Evolutionary conservation across 2,113 vertebrate species (phyloP), one percentile per base, ranked within the genome.

Genomic region (Odontophorus gujanensis): DNA sequence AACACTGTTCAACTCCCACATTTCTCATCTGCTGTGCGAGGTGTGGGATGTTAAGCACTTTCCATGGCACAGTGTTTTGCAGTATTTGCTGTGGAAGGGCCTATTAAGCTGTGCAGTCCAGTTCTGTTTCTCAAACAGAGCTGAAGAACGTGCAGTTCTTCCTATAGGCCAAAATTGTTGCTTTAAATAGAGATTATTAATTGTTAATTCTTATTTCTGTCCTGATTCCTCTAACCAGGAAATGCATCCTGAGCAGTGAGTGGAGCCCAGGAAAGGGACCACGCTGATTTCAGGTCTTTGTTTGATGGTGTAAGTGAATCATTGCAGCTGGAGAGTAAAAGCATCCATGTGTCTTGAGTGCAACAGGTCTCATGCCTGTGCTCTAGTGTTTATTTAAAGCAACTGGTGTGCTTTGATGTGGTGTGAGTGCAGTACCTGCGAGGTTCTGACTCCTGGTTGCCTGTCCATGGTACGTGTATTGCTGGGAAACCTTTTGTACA

Each of bases 31-130:
- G 59, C 24, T 40, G 15, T 38, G 25, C 10, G 9, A 62, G 61
- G 38, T 26, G 4, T 15, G 61, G 32, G 15, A 25, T 45, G 66
- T n/a, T 28, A 25, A 38, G 8, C 28, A 2, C 34, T 51, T 62
- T 3, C 61, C 0, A 0, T 38, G 36, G 61, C 51, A 66, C 30
- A 8, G 4, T n/a, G 50, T 38, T n/a, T 58, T 32, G 5, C 50
- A 14, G 10, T 9, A 34, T 20, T 3, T 25, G 22, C 38, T 18
- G 55, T 6, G 5, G 21, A 45, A 55, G 30, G 47, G 47, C 45
- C 17, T n/a, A 0, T 8, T 81, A 11, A 13, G 62, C 15, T 15
- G 4, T 6, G 11, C 24, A n/a, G 43, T 2, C 13, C 30, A 13
- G 9, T 25, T 16, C 17, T 15, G 1, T n/a, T 36, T 61, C 71